Conservation (phyloP, 2,797 vertebrate species). For the Paramormyrops hopkinsi region DNA sequence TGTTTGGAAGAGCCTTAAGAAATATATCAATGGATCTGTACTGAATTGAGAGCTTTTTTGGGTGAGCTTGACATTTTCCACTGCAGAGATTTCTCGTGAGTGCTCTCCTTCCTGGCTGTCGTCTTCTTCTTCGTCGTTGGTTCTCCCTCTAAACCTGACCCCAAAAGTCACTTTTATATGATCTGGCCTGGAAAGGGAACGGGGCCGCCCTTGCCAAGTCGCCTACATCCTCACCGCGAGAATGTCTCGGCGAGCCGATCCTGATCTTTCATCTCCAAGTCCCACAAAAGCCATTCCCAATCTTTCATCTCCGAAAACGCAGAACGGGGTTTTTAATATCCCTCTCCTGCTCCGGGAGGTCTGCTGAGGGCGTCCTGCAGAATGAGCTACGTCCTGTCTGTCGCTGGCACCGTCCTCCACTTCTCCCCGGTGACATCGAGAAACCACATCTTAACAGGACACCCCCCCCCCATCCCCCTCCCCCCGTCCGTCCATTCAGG, state of each 20-base stretch:
- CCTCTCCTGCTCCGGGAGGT: not conserved
- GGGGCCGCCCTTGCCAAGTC: not conserved
- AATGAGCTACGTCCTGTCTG: not conserved
- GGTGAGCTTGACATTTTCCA: not conserved
- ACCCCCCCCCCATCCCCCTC: not conserved
- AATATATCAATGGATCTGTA: not conserved
- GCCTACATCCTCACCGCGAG: slow-evolving; percentile 11
- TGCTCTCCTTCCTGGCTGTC: not conserved
- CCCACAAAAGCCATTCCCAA: slow-evolving; percentile 26
- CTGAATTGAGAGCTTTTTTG: not conserved
- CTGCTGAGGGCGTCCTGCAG: not conserved
- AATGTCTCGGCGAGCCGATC: slow-evolving; percentile 30
- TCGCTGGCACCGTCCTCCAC: not conserved
- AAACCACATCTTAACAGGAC: not conserved
- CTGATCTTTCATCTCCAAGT: slow-evolving; percentile 26
- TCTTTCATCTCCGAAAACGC: slow-evolving; percentile 10
- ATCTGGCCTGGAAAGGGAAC: not conserved
- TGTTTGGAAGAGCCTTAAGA: not conserved
- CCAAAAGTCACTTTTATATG: not conserved
- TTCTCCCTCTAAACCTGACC: not conserved
- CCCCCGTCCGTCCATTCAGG: not conserved
- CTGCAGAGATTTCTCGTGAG: not conserved
- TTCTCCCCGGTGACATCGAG: not conserved
- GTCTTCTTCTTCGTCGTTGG: not conserved
- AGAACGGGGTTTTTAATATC: not conserved